Conservation (phyloP, 2,888 invertebrate species). For the Plebejus melissa region DNA sequence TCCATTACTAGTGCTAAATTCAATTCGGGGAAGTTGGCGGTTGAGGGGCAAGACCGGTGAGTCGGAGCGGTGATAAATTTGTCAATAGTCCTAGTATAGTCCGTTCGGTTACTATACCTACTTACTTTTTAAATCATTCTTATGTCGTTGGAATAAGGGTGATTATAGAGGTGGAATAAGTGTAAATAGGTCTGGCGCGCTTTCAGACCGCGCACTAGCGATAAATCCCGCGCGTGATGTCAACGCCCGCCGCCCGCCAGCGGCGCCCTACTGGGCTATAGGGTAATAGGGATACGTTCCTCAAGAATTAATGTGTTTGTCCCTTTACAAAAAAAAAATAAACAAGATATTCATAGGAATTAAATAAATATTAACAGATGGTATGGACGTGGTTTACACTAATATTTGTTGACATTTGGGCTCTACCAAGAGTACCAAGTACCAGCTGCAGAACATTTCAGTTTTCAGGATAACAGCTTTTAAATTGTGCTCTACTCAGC, state of each 20-base stretch:
- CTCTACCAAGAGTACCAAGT: neutral
- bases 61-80: conserved; percentile 38
- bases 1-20: conserved; percentile 23
- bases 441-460: too few species aligned
- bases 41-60: neutral
- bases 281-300: conserved; percentile 34
- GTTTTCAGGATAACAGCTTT: too few species aligned
- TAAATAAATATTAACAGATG: neutral
- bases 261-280: conserved; percentile 38
- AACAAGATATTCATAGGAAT: neutral
- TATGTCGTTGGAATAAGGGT: neutral
- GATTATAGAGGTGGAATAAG: neutral
- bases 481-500: too few species aligned
- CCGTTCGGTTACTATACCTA: conserved; percentile 16
- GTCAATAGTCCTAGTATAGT: conserved; percentile 39
- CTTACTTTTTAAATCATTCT: conserved; percentile 3
- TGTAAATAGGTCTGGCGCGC: conserved; percentile 22
- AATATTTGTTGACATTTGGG: neutral
- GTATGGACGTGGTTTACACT: neutral
- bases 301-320: conserved; percentile 1
- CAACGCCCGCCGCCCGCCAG: conserved; percentile 39
- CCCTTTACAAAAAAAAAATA: neutral
- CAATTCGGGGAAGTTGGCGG: conserved; percentile 23
- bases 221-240: conserved; percentile 39
- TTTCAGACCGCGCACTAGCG: conserved; percentile 30